phyloP scores from a whole-genome alignment of 2,113 vertebrate species.

The Phyllopteryx taeniolatus region DNA sequence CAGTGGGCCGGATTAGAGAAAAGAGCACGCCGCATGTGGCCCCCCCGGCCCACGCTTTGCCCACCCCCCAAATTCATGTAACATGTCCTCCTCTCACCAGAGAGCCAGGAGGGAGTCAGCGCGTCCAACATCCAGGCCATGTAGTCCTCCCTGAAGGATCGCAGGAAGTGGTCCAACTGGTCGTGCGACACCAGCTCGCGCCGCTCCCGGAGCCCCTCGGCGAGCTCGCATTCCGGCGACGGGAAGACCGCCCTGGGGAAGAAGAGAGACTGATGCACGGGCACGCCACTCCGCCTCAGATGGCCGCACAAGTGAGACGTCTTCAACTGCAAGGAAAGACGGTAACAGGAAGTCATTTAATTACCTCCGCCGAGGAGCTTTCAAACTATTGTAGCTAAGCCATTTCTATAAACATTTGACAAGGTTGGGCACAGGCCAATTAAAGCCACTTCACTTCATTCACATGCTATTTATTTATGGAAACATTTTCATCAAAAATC shows the following conservation, averaged over 20 bases:
- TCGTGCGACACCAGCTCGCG: conserved; percentile 65
- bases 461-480: too few relatives aligned
- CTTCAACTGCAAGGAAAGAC: conserved; percentile 58
- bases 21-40: too few relatives aligned
- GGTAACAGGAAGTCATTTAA: background rate
- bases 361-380: background rate
- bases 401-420: too few relatives aligned
- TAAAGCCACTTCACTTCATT: too few relatives aligned
- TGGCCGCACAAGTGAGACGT: conserved; percentile 58
- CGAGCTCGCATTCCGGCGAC: conserved; percentile 64
- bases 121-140: conserved; percentile 67
- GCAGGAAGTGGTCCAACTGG: conserved; percentile 63
- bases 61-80: too few relatives aligned
- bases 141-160: conserved; percentile 67
- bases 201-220: conserved; percentile 63
- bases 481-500: too few relatives aligned
- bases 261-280: conserved; percentile 58
- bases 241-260: conserved; percentile 70
- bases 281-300: conserved; percentile 63
- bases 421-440: too few relatives aligned
- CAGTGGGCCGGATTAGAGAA: too few relatives aligned
- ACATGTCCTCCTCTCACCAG: conserved; percentile 54
- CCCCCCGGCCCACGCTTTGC: too few relatives aligned
- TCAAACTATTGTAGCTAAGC: too few relatives aligned
- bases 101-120: conserved; percentile 72